Evolutionary conservation across 2,113 vertebrate genomes (phyloP), one percentile per base, ranked within the genome.

Genomic region (Emydura subglobosa): DNA sequence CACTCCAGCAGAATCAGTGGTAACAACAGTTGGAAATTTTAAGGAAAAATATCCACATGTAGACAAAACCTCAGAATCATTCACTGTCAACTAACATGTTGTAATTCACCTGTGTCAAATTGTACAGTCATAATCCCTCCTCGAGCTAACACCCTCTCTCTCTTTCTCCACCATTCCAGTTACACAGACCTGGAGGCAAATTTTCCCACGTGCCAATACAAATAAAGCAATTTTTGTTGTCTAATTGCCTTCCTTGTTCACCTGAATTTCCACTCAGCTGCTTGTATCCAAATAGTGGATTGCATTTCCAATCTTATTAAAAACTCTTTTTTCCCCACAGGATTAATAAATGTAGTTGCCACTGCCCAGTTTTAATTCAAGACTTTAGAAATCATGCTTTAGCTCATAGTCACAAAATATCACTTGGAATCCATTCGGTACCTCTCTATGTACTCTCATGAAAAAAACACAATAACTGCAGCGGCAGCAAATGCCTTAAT

Each of bases 381-480:
- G 81, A 24, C 16, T 50, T 42, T 31, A 61, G 14, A 5, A 2
- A 17, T 2, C 59, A 44, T 42, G 59, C 19, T 39, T 72, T 34
- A 72, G 34, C 42, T 74, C 25, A 39, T 68, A 72, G 47, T 50
- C 92, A 83, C 61, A 44, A 42, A 17, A 53, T 72, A 31, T 86
- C 85, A 53, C 42, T 61, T 76, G 44, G 72, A 59, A 44, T 53
- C 83, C 86, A 34, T 88, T 80, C 49, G 24, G 49, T 7, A 59
- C 47, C 79, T 65, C 47, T 7, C 49, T 4, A 1, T 12, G 87
- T 79, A 3, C 31, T 39, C n/a, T 72, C 5, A 5, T n/a, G 10
- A 85, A 57, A 39, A 92, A 54, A 29, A 54, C 55, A 47, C 0
- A 0, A 29, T 74, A 21, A 34, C 13, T 0, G 0, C 13, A 25